Base-by-base conservation (phyloP, 2,113 vertebrate species). In the Monopterus albus region DNA sequence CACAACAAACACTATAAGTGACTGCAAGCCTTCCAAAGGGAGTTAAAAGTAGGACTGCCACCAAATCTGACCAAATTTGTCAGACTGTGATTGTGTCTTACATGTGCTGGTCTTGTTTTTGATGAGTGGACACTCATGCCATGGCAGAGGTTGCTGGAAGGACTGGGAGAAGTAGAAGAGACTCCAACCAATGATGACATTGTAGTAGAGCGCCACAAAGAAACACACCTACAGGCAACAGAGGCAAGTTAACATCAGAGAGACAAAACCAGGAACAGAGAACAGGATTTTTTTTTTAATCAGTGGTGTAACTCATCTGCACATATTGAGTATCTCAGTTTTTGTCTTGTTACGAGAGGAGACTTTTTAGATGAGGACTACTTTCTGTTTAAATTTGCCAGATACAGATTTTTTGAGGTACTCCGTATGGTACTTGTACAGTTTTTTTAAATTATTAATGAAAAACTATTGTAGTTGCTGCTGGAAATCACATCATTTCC, bases 151-250 rank as follows among this genome's bases (percentile, higher is more conserved):
- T 23, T 97, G 94, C 87, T 98, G 97, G 91, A 99, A 99, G 79
- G 97, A 99, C 85, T 99, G 96, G 35, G 97, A 98, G 90, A 99
- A 98, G 83, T 99, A 99, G 92, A 98, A 99, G 39, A 99, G 88
- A 57, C 96, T 98, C 98, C 98, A 99, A 79, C 96, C 94, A 81
- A 99, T 99, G 91, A 99, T 99, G 88, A 99, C 97, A 62, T 99
- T 99, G 92, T 99, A 99, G 93, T 99, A 99, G 7, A 99, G 94
- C 4, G 95, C 96, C 88, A 98, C 97, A 53, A 98, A 98, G 84
- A 96, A 97, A 69, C 96, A 98, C 9, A 98, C 96, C 97, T 99
- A 63, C 20, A 55, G 59, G 17, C 38, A 36, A 82, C 80, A 84
- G 69, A 55, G 33, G 6, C 11, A 1, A 8, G 42, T 23, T 40